Percentiles rank a stretch among this genome's conserved stretches.
Evolutionary conservation across 2,113 vertebrate genomes (phyloP).

Genomic region (Oncorhynchus nerka): DNA sequence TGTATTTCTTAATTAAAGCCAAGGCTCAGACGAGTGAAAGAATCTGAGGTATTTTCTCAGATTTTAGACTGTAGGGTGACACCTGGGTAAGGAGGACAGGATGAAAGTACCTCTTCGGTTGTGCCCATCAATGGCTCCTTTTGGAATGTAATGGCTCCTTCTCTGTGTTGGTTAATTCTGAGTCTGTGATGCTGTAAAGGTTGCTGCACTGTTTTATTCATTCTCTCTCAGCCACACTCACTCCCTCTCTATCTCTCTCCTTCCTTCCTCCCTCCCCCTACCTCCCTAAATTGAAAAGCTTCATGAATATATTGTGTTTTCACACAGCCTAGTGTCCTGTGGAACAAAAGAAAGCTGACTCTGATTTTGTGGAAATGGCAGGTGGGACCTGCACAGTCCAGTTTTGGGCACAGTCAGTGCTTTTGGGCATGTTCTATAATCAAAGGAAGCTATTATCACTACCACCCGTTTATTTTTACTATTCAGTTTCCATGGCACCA

Average conservation of each 20-base stretch:
- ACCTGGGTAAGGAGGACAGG: slow-evolving; percentile 7
- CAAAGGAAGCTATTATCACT: slow-evolving; percentile 36
- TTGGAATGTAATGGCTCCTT: background rate
- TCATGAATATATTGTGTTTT: background rate
- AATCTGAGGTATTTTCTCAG: slow-evolving; percentile 23
- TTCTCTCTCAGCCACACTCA: slow-evolving; percentile 1
- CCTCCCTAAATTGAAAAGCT: background rate
- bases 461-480: slow-evolving; percentile 18
- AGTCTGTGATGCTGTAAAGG: background rate
- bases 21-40: slow-evolving; percentile 12
- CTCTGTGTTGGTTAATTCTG: background rate
- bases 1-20: slow-evolving; percentile 61
- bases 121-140: background rate
- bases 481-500: slow-evolving; percentile 28
- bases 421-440: slow-evolving; percentile 24
- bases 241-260: background rate
- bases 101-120: slow-evolving; percentile 14
- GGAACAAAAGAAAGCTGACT: slow-evolving; percentile 12
- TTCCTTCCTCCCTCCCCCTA: background rate
- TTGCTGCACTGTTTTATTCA: background rate
- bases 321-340: background rate
- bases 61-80: slow-evolving; percentile 18
- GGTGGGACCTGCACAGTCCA: slow-evolving; percentile 6
- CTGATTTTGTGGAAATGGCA: slow-evolving; percentile 20
- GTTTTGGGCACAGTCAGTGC: slow-evolving; percentile 23